phyloP scores from a whole-genome alignment of 2,888 invertebrate genomes.

The Polydesmus complanatus region DNA sequence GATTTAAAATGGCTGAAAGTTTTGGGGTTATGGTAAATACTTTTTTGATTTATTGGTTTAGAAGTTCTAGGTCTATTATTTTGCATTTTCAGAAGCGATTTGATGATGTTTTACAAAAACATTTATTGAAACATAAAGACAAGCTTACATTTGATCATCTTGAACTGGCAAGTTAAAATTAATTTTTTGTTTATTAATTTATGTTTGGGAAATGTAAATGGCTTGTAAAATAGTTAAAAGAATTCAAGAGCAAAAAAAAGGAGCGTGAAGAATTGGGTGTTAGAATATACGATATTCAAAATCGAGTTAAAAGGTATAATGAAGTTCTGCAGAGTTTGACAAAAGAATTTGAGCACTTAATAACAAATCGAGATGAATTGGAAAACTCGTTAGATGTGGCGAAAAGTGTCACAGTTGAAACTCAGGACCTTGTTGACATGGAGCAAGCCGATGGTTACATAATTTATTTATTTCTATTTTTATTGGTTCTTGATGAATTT shows the following conservation, averaged over 20 bases:
- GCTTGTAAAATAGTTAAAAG: slow-evolving; percentile 1
- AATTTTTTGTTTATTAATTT: background rate
- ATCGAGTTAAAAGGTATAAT: background rate
- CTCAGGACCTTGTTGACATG: background rate
- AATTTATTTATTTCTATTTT: no score
- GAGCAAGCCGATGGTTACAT: background rate
- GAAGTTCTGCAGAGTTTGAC: background rate
- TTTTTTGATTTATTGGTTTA: background rate
- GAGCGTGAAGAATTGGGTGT: slow-evolving; percentile 8
- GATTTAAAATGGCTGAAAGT: background rate
- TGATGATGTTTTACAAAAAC: slow-evolving; percentile 3
- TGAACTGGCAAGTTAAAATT: slow-evolving; percentile 3
- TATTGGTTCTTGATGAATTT: background rate
- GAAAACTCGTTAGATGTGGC: background rate
- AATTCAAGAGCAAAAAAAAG: slow-evolving; percentile 4
- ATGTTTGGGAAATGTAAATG: background rate
- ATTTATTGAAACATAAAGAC: slow-evolving; percentile 11
- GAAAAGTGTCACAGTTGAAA: background rate
- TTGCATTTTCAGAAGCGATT: background rate
- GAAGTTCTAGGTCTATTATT: background rate
- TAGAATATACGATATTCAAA: slow-evolving; percentile 3
- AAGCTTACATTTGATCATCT: slow-evolving; percentile 7
- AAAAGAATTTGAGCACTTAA: background rate
- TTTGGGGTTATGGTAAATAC: background rate
- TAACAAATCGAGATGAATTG: background rate